phyloP scores from a whole-genome alignment of 2,888 invertebrate species.

The Agapostemon virescens region DNA sequence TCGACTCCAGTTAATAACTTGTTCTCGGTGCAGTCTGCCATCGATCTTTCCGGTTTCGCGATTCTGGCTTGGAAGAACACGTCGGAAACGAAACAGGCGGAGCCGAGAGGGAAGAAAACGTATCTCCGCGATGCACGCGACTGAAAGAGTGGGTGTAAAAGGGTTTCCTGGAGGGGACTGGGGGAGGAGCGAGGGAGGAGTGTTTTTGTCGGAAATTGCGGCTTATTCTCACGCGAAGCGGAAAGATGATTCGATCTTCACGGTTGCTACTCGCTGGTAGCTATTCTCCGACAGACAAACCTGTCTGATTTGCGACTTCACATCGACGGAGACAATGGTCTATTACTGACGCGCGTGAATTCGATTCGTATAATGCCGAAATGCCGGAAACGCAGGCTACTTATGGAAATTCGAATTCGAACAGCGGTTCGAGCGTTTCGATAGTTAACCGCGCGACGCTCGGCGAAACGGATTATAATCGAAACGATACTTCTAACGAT shows the following conservation, averaged over 20 bases:
- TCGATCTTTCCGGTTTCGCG: slow-evolving; percentile 17
- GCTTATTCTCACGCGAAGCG: slow-evolving; percentile 36
- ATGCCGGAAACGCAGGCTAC: not conserved
- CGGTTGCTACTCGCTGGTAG: not conserved
- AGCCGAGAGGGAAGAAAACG: not conserved
- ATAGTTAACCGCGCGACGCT: not conserved
- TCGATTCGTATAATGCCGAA: not conserved
- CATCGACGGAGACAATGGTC: not conserved
- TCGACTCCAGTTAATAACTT: not conserved
- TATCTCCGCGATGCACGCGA: slow-evolving; percentile 29
- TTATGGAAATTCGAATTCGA: slow-evolving; percentile 24
- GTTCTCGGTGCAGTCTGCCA: not conserved
- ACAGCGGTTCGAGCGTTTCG: slow-evolving; percentile 15
- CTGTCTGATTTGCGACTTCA: slow-evolving; percentile 10
- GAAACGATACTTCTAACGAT: not conserved
- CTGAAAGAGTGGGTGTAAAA: not conserved
- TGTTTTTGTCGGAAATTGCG: slow-evolving; percentile 12
- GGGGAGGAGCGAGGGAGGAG: not conserved
- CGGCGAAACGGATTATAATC: not conserved
- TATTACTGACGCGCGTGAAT: not conserved
- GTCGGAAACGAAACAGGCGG: slow-evolving; percentile 1
- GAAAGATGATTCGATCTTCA: slow-evolving; percentile 41
- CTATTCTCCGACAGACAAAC: not conserved
- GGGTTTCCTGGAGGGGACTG: not conserved
- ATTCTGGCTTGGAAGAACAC: not conserved